phyloP scores from a whole-genome alignment of 2,888 invertebrate species.

The Fragum whitleyi region DNA sequence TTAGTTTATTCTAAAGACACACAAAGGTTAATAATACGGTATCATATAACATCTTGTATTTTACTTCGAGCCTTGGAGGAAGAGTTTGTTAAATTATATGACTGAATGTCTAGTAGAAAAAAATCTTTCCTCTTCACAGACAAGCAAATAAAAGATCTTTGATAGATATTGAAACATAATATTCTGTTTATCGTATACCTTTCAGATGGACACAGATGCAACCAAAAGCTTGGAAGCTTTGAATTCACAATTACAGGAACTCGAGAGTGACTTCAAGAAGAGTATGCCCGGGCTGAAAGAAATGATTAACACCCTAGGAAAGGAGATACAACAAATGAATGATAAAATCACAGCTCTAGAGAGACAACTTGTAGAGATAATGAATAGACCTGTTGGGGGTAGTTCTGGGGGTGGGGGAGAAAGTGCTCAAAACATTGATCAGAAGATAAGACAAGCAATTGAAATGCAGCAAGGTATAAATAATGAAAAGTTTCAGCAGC shows the following conservation, averaged over 20 bases:
- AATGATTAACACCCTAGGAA: background rate
- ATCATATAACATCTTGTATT: too few species aligned
- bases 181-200: too few species aligned
- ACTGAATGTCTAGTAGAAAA: too few species aligned
- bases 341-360: conserved; percentile 38
- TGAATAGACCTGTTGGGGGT: conserved; percentile 21
- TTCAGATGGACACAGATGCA: conserved; percentile 8
- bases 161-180: too few species aligned
- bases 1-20: too few species aligned
- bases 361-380: conserved; percentile 32
- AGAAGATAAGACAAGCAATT: conserved; percentile 30
- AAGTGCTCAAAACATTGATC: conserved; percentile 20
- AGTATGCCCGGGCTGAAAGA: background rate
- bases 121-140: too few species aligned
- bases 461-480: conserved; percentile 39
- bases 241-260: background rate
- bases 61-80: too few species aligned
- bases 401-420: background rate
- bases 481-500: conserved; percentile 46
- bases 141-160: too few species aligned
- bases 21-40: too few species aligned
- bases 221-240: too few species aligned
- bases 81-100: too few species aligned
- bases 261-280: background rate
- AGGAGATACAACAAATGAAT: background rate